A percentile compares a stretch with the other conserved stretches of the same genome.
phyloP scores from a whole-genome alignment of 2,113 vertebrate genomes.

The Ifrita kowaldi region DNA sequence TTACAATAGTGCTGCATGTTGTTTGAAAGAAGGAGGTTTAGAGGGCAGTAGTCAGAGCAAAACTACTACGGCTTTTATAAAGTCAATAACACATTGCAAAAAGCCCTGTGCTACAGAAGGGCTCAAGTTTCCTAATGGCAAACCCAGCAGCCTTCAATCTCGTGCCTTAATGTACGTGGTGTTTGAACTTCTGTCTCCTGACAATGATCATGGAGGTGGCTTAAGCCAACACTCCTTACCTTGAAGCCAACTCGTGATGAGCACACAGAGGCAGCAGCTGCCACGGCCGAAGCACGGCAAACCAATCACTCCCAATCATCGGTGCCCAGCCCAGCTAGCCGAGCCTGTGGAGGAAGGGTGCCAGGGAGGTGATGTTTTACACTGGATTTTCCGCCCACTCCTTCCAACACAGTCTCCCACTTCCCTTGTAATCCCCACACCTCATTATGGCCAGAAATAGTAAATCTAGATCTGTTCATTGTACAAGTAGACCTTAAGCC shows the following conservation, averaged over 20 bases:
- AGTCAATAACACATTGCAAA: not conserved
- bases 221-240: not conserved
- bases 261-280: not conserved
- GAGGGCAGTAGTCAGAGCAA: not conserved
- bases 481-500: not conserved
- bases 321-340: fast-evolving
- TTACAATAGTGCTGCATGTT: not conserved
- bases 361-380: not conserved
- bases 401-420: not conserved
- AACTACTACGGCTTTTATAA: not conserved
- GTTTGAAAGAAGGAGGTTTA: slow-evolving; percentile 1
- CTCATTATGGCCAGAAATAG: not conserved
- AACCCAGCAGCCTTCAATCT: not conserved
- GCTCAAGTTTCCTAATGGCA: not conserved
- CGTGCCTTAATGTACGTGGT: not conserved
- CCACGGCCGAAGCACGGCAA: fast-evolving
- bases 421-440: not conserved
- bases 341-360: not conserved
- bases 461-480: not conserved
- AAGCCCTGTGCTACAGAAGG: not conserved
- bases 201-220: not conserved
- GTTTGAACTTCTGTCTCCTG: not conserved
- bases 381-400: not conserved
- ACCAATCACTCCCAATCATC: fast-evolving
- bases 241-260: not conserved